A percentile compares a stretch with the other conserved stretches of the same genome.
Evolutionary conservation across 1,140 invertebrate genomes (phyloP).

Genomic region (Meloidogyne chitwoodi): DNA sequence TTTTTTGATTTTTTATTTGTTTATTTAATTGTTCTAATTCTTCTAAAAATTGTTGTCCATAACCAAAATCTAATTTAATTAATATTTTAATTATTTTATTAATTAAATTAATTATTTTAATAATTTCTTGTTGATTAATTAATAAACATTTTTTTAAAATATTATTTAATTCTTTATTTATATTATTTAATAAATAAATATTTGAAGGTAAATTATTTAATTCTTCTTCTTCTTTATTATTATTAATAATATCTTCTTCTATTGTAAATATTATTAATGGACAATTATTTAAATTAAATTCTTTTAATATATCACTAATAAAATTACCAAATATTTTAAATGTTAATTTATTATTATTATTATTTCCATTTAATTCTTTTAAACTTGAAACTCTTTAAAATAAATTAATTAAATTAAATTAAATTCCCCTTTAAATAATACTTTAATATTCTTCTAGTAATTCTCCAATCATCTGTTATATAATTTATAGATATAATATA

Average conservation of each 20-base stretch:
- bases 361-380: background rate
- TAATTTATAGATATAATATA: slow-evolving; percentile 39
- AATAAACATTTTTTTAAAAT: background rate
- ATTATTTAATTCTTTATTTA: slow-evolving; percentile 1
- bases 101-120: background rate
- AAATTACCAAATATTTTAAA: background rate
- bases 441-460: slow-evolving; percentile 38
- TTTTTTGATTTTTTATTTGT: background rate
- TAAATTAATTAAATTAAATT: background rate
- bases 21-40: background rate
- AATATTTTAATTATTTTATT: background rate
- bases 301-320: slow-evolving; percentile 16
- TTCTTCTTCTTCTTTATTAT: background rate
- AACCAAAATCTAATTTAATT: background rate
- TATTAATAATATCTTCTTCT: slow-evolving; percentile 2
- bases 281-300: slow-evolving; percentile 22
- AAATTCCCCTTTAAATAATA: slow-evolving; percentile 4
- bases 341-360: background rate
- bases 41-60: background rate
- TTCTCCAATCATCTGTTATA: slow-evolving; percentile 45
- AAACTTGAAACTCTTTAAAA: slow-evolving; percentile 14
- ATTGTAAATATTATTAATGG: slow-evolving; percentile 21
- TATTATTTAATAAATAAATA: slow-evolving; percentile 1
- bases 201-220: background rate
- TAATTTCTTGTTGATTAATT: background rate